Evolutionary conservation across 2,888 invertebrate species (phyloP), one percentile per base, ranked within the genome.

Genomic region (Yponomeuta malinellus): DNA sequence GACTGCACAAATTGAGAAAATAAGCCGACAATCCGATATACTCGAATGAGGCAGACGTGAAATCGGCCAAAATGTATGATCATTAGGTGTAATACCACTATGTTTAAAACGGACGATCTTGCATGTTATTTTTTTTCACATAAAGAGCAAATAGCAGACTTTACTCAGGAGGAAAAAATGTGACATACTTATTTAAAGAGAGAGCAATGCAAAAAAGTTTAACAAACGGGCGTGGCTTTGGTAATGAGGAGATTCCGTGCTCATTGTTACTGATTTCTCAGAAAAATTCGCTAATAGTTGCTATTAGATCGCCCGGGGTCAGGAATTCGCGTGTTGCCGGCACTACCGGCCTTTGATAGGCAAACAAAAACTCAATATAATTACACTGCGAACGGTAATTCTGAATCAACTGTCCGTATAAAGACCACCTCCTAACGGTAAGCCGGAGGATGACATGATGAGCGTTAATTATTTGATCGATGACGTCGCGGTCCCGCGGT

Each of bases 221-320:
- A 89, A 87, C 86, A 85, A 90, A 89, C 89, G 85, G 82, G 83
- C 84, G 81, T 76, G 74, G 70, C 65, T 23, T 48, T 12, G 79
- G 83, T 87, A 85, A 88, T 85, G 88, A 85, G 83, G 82, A 83
- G 86, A 85, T 89, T 88, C 83, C 86, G 88, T 88, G 89, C 82
- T 87, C 87, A 89, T 90, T 90, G 89, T 89, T 85, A 84, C 78
- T 82, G 87, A 90, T 90, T 88, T 90, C 90, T 85, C 85, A 85
- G 82, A 83, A 85, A 82, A 85, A 87, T 90, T 89, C 81, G 81
- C 85, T 90, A 90, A 90, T 89, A 87, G 86, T 82, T 64, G 83
- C 86, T 84, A 90, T 89, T 89, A 90, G 82, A 76, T 81, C 82
- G 85, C 85, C 89, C 82, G 81, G 81, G 83, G 52, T 82, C 82